Evolutionary conservation across 2,113 vertebrate species (phyloP), one percentile per base, ranked within the genome.

Genomic region (Chionomys nivalis): DNA sequence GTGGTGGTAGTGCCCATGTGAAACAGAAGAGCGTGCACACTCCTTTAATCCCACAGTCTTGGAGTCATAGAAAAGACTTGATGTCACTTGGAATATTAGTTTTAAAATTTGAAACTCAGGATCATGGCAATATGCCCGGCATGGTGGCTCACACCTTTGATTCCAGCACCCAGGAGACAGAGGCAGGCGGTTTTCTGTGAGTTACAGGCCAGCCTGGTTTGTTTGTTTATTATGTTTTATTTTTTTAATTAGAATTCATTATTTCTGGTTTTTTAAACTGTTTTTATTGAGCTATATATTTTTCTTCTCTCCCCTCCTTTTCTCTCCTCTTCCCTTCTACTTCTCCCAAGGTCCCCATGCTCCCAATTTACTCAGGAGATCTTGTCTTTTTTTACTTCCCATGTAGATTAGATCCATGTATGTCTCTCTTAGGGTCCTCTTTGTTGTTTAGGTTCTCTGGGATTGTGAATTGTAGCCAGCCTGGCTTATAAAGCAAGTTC

Each of bases 1-100:
- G 65, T 89, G 92, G 4, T 52, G 65, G 79, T 70, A 42, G 87
- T 0, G 33, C 24, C 36, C 23, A 16, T 13, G 65, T 65, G 79
- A 85, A 95, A 93, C 92, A 94, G 52, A 24, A 0, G 0, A 65
- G 14, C 44, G 76, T 7, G 49, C 26, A 31, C 6, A 66, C 5
- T 31, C 1, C 47, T 85, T 31, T 1, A 70, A 91, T 75, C 28
- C 55, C 39, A 42, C 76, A 36, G 77, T 85, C 93, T 49, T 76
- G 39, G 92, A 94, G 91, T 89, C 26, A 65, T 91, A 90, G 42
- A 63, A 92, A 89, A 58, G 52, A 55, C 85, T 86, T 63, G 8
- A 5, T 63, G 33, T 76, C 73, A 83, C 91, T 75, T 90, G 47
- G 85, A 97, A 81, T 66, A 86, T 73, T 9, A 0, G 73, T 87